A percentile compares a stretch with the other conserved stretches of the same genome.
Conservation (phyloP, 2,888 invertebrate genomes). For the Xanthorhoe spadicearia region DNA sequence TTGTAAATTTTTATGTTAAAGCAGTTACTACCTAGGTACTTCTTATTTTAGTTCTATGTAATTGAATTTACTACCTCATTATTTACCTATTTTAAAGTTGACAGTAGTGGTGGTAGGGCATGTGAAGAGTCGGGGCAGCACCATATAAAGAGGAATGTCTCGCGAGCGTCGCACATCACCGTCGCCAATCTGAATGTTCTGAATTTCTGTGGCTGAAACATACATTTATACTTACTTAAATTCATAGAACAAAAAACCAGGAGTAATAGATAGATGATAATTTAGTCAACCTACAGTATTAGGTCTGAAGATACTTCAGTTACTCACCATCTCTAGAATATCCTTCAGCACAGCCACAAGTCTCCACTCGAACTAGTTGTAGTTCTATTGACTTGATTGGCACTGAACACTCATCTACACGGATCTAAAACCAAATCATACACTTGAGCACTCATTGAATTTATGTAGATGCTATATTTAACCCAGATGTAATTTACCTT, state of each 20-base stretch:
- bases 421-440: conserved; percentile 79
- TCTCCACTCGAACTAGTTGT: conserved; percentile 97
- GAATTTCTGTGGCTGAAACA: conserved; percentile 95
- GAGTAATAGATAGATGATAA: no score
- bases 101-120: conserved; percentile 95
- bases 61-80: not conserved
- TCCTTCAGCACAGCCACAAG: conserved; percentile 96
- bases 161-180: conserved; percentile 94
- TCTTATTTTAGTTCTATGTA: not conserved
- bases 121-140: conserved; percentile 97
- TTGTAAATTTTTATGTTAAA: not conserved
- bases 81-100: conserved; percentile 95
- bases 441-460: not conserved
- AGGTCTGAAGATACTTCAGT: not conserved
- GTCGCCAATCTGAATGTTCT: conserved; percentile 98
- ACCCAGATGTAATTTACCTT: conserved; percentile 80
- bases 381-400: conserved; percentile 96
- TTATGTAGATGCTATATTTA: not conserved
- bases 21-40: no score
- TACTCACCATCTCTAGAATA: conserved; percentile 93
- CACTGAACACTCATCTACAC: conserved; percentile 92
- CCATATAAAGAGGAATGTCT: conserved; percentile 96
- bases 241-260: no score
- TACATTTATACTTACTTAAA: not conserved
- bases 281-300: no score